These are phyloP conservation scores for Pheosia gnoma DNA, from an alignment of 2,888 invertebrate genomes.

Conservation along the genomic window DNA sequence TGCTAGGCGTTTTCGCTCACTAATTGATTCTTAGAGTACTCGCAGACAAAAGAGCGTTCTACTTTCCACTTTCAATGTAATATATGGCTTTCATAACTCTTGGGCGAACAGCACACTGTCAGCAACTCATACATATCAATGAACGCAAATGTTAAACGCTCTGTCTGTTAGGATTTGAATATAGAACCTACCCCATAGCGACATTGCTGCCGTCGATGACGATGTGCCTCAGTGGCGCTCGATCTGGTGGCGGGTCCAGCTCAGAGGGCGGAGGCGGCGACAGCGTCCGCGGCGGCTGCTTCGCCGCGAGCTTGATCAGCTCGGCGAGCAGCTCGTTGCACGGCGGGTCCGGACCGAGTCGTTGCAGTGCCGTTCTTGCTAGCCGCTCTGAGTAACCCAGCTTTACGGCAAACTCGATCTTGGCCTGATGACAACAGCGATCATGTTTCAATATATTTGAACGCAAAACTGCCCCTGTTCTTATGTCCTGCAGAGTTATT, in stretches of 20 bases:
- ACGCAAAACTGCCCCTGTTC: too few relatives aligned
- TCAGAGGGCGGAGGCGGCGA: slow-evolving; percentile 64
- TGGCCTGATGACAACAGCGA: slow-evolving; percentile 63
- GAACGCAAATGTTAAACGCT: too few relatives aligned
- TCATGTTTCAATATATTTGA: neutral
- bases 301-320: slow-evolving; percentile 91
- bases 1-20: too few relatives aligned
- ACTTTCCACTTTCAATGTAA: too few relatives aligned
- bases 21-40: too few relatives aligned
- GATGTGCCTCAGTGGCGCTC: slow-evolving; percentile 86
- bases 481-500: too few relatives aligned
- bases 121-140: too few relatives aligned
- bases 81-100: too few relatives aligned
- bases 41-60: too few relatives aligned
- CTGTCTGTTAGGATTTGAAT: too few relatives aligned
- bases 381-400: slow-evolving; percentile 95
- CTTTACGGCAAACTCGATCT: slow-evolving; percentile 95
- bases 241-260: slow-evolving; percentile 65
- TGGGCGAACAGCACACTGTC: too few relatives aligned
- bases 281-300: slow-evolving; percentile 67
- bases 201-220: slow-evolving; percentile 98
- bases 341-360: slow-evolving; percentile 93
- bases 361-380: slow-evolving; percentile 91
- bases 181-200: slow-evolving; percentile 90
- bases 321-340: slow-evolving; percentile 95